A percentile compares a stretch with the other conserved stretches of the same genome.
phyloP scores from a whole-genome alignment of 2,113 vertebrate species.

The Corythaixoides concolor region DNA sequence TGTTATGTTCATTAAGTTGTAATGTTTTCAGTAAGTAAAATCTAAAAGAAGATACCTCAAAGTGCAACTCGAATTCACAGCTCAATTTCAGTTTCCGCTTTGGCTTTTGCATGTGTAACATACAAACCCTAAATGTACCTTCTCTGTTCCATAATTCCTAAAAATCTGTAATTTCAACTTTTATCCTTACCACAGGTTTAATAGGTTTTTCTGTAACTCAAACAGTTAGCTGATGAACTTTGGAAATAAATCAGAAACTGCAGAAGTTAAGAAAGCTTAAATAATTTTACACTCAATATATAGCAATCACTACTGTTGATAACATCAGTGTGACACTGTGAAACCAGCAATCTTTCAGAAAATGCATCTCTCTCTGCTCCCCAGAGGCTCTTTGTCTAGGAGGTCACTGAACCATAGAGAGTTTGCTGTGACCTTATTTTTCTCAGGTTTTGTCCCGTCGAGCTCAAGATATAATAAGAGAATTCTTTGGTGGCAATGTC shows the following conservation, averaged over 20 bases:
- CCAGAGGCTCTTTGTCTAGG: slow-evolving; percentile 6
- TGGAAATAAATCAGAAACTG: background rate
- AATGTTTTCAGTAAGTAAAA: background rate
- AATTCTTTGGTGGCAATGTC: slow-evolving; percentile 6
- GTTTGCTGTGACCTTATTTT: slow-evolving; percentile 50
- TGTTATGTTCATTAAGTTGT: background rate
- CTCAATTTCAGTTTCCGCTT: background rate
- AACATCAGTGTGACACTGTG: slow-evolving; percentile 20
- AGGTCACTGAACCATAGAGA: background rate
- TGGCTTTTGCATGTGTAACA: background rate
- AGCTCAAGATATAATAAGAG: slow-evolving; percentile 20
- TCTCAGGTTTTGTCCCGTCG: slow-evolving; percentile 32
- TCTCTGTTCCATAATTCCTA: background rate
- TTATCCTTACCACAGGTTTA: background rate
- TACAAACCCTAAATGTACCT: background rate
- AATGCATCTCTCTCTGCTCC: background rate
- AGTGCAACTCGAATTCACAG: background rate
- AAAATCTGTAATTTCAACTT: background rate
- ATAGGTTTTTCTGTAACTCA: background rate
- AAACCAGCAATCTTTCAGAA: slow-evolving; percentile 10
- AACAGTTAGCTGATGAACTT: background rate
- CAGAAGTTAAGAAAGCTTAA: background rate
- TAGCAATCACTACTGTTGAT: background rate
- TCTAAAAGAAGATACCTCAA: background rate
- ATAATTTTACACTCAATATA: background rate